Conservation (phyloP, 2,888 invertebrate species). For the Drosophila barbarae region DNA sequence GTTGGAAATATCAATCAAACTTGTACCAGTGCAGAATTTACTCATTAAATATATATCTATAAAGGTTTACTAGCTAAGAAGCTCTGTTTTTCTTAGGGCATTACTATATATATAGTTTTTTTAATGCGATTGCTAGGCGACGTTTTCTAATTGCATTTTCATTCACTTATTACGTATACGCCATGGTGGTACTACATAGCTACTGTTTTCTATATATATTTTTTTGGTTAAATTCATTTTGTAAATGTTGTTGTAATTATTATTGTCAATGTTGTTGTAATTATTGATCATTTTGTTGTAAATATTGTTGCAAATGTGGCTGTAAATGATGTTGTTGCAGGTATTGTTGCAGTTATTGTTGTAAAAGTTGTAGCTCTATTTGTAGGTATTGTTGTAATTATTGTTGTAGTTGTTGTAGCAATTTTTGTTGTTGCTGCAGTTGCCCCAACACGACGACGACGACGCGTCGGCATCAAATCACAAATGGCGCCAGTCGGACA, state of each 20-base stretch:
- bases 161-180: constrained; percentile 61
- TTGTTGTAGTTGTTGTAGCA: constrained; percentile 4
- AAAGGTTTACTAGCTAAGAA: background rate
- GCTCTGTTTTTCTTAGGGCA: background rate
- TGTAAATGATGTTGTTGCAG: background rate
- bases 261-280: background rate
- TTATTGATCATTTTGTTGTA: background rate
- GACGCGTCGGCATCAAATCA: constrained; percentile 57
- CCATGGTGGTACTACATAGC: constrained; percentile 28
- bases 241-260: background rate
- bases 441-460: constrained; percentile 15
- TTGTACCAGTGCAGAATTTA: background rate
- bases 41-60: background rate
- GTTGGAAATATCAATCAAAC: background rate
- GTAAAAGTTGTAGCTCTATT: background rate
- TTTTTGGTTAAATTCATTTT: background rate
- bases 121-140: background rate
- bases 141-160: constrained; percentile 21
- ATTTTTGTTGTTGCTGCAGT: background rate
- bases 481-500: constrained; percentile 60
- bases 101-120: background rate
- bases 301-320: background rate
- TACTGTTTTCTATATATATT: background rate
- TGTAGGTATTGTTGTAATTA: background rate
- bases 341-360: background rate